phyloP scores from a whole-genome alignment of 2,797 vertebrate genomes.

The Vireo griseus region DNA sequence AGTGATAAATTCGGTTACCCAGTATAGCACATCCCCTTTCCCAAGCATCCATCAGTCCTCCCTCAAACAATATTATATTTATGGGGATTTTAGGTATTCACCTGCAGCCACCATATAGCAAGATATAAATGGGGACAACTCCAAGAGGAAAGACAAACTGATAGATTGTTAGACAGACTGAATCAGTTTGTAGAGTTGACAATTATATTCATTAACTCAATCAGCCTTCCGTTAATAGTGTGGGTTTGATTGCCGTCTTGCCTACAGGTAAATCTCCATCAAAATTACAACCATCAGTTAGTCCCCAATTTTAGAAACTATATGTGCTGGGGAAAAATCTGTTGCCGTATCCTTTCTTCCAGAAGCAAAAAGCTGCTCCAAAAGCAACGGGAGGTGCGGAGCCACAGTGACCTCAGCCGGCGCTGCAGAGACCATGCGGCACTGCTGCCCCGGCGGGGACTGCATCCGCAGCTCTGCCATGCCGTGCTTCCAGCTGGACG shows the following conservation, averaged over 20 bases:
- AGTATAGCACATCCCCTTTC: neutral
- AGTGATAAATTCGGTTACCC: neutral
- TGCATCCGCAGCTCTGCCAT: fast-evolving
- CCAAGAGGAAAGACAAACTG: slow-evolving; percentile 42
- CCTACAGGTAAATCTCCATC: slow-evolving; percentile 78
- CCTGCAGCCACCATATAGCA: neutral
- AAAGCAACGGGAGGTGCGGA: slow-evolving; percentile 37
- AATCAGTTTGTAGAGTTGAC: slow-evolving; percentile 54
- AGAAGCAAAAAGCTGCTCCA: neutral
- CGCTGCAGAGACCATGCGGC: neutral
- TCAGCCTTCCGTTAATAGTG: slow-evolving; percentile 59
- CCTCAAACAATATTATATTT: neutral
- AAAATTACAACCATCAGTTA: slow-evolving; percentile 70
- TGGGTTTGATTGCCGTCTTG: slow-evolving; percentile 71
- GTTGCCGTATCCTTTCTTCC: slow-evolving; percentile 1
- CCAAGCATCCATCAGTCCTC: neutral
- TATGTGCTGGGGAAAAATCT: neutral
- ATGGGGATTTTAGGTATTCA: neutral
- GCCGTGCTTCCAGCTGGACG: fast-evolving
- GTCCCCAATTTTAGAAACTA: slow-evolving; percentile 71
- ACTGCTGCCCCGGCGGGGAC: fast-evolving
- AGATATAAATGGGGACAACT: slow-evolving; percentile 27
- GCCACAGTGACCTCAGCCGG: slow-evolving; percentile 79
- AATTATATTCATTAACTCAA: slow-evolving; percentile 70
- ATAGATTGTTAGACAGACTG: slow-evolving; percentile 36